Evolutionary conservation across 2,113 vertebrate species (phyloP), one percentile per base, ranked within the genome.

Genomic region (Chamaea fasciata): DNA sequence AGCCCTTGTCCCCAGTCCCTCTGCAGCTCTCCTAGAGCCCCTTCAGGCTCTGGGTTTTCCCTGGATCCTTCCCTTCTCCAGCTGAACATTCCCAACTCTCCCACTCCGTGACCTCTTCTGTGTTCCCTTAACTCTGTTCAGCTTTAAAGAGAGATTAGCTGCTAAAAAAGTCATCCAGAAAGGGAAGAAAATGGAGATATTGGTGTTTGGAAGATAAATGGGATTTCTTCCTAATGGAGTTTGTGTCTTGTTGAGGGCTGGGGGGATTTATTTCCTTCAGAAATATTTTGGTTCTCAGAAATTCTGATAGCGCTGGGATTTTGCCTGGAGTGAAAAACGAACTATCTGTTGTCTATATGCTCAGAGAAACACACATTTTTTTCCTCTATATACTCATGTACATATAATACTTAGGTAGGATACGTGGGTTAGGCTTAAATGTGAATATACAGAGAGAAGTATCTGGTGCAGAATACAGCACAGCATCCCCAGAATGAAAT

Each of bases 41-140:
- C 12, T 74, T 28, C 0, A 22, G 47, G 19, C 2, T 57, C 31
- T 17, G 26, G 1, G 26, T 0, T 74, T 10, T 59, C 44, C 53
- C 60, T 60, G 57, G 15, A 60, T 5, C 57, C 15, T 27, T 60
- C 57, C 16, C 59, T 60, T 62, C 59, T 62, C 59, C 57, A 60
- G 10, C 4, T 3, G 35, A 60, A 60, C 35, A 37, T 60, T 60
- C 46, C 73, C 83, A 78, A 13, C 47, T 33, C 47, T 78, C 64
- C 74, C 41, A 63, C 5, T 16, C 39, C 8, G 0, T n/a, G 41
- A 12, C 41, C 35, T 57, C 16, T 20, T 17, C 62, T 46, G 18
- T 53, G 23, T 41, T 78, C 39, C 0, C 1, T 87, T 65, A 16
- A 16, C 24, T 3, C 65, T 52, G 5, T 17, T 62, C 16, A 49